Conservation (phyloP, 64 coral and sea anemone species). For the Stichodactyla helianthus region DNA sequence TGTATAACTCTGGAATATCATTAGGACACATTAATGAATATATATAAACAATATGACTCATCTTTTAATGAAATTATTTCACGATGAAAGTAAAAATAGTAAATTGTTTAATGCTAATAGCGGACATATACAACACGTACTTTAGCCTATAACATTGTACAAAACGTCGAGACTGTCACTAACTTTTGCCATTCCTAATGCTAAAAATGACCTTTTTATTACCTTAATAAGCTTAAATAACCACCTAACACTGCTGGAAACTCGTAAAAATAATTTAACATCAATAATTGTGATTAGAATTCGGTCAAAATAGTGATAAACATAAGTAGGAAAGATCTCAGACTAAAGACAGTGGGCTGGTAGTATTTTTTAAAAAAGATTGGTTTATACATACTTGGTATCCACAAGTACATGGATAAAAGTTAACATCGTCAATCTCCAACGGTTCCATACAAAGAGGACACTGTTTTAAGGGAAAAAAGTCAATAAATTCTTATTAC, state of each 20-base stretch:
- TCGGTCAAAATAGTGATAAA: background rate
- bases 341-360: background rate
- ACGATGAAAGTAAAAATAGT: background rate
- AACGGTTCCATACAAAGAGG: constrained; percentile 98
- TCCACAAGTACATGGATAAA: constrained; percentile 97
- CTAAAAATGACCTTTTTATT: background rate
- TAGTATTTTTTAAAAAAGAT: background rate
- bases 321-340: background rate
- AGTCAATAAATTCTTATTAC: background rate
- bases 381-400: constrained; percentile 67
- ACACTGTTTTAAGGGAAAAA: constrained; percentile 48
- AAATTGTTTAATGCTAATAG: too few species aligned
- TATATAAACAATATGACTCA: background rate
- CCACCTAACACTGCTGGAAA: background rate
- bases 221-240: background rate
- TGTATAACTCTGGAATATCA: too few species aligned
- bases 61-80: background rate
- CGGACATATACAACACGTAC: background rate
- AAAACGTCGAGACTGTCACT: background rate
- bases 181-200: background rate
- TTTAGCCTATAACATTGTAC: background rate
- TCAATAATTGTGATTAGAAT: background rate
- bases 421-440: constrained; percentile 99
- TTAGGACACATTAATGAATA: background rate
- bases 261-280: background rate